Base-by-base conservation (phyloP, 1,140 invertebrate genomes). In the Drosophila varians region DNA sequence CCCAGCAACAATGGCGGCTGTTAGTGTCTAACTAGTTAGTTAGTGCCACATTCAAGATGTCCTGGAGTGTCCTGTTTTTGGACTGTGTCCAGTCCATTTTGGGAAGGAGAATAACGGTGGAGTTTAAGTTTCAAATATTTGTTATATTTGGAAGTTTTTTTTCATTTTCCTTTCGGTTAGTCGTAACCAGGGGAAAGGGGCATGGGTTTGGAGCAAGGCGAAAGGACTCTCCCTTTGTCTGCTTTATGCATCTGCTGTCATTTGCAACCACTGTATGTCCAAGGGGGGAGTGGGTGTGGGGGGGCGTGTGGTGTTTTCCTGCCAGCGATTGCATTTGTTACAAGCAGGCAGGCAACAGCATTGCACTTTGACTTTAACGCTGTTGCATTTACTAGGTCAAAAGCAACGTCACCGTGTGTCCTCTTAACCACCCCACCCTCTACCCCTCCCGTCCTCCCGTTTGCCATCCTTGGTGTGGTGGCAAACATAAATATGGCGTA, bases 331-430 rank as follows among this genome's bases (percentile, higher is more conserved):
- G 55, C 77, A 80, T 82, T 82, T 82, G 66, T 69, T 68, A 60
- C 54, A 45, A 23, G 18, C 18, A 52, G n/a, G n/a, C n/a, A n/a
- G n/a, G 23, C 56, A 76, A 65, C 70, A 79, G 55, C 61, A 74
- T 74, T 73, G 80, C 72, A 84, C 76, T 84, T 80, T 86, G 80
- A 87, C 80, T 86, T 86, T 86, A 80, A 86, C 60, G 76, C 76
- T 84, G 76, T 86, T 86, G 80, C 82, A 65, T 76, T 86, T 84
- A 84, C 80, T 84, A 84, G 80, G 80, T 84, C 80, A 84, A 80
- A 86, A 80, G 82, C 76, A 86, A 86, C 80, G 80, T 84, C 80
- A 84, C 42, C 52, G 40, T 55, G 51, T 48, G 54, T 57, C 36
- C 36, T 21, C 26, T 16, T 9, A 42, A 42, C 7, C 12, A 1